Conservation (phyloP, 2,888 invertebrate species). For the Seira sanloemensis region DNA sequence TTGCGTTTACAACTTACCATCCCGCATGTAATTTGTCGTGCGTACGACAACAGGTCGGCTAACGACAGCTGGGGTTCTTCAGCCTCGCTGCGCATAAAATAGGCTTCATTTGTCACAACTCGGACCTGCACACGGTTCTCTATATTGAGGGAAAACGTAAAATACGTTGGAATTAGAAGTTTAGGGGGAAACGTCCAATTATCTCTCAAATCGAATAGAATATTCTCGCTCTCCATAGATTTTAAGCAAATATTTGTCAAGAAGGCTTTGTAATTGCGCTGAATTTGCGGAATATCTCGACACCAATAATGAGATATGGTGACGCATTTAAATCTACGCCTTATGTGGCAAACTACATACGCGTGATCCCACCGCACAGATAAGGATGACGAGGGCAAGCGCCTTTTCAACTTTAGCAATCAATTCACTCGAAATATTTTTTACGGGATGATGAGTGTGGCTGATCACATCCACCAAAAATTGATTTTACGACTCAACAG, state of each 20-base stretch:
- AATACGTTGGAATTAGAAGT: no score
- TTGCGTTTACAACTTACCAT: slow-evolving; percentile 63
- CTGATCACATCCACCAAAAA: no score
- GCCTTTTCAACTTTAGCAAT: background rate
- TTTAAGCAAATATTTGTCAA: no score
- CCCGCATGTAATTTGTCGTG: slow-evolving; percentile 71
- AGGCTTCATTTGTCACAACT: slow-evolving; percentile 70
- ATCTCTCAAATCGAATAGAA: no score
- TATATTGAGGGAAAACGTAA: no score
- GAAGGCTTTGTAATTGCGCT: no score
- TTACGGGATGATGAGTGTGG: no score
- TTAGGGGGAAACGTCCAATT: no score
- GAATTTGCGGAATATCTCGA: no score
- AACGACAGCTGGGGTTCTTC: slow-evolving; percentile 30
- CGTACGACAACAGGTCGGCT: slow-evolving; percentile 66
- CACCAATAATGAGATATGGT: no score
- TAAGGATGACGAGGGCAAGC: background rate
- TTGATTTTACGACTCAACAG: no score
- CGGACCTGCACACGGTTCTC: slow-evolving; percentile 27
- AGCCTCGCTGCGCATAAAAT: slow-evolving; percentile 53
- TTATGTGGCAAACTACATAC: background rate
- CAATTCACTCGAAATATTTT: background rate
- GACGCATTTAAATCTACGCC: background rate
- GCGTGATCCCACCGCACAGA: background rate
- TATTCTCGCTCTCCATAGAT: no score